Conservation (phyloP, 2,113 vertebrate genomes). For the Mesoclemmys tuberculata region DNA sequence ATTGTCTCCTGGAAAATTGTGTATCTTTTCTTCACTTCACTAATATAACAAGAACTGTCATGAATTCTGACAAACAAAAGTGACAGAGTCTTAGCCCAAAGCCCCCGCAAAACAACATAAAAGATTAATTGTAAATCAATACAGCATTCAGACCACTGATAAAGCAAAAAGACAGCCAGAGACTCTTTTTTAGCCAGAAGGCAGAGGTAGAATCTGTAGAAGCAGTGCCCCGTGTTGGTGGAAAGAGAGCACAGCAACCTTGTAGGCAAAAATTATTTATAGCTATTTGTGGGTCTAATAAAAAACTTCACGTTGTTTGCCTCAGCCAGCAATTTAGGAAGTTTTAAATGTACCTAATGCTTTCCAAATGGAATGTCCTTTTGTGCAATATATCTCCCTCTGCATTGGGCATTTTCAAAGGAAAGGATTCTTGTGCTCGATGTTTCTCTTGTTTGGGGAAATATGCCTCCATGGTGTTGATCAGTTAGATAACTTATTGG, state of each 20-base stretch:
- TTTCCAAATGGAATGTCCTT: accelerated
- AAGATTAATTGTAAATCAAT: slow-evolving; percentile 48
- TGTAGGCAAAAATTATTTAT: not conserved
- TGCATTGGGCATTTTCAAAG: not conserved
- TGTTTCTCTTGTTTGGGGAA: not conserved
- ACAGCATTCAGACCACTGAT: not conserved
- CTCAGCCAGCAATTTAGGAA: accelerated
- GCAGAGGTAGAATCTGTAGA: not conserved
- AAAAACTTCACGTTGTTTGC: accelerated
- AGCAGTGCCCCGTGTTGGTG: slow-evolving; percentile 2
- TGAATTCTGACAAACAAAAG: not conserved
- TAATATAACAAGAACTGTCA: not conserved
- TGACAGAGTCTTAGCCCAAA: slow-evolving; percentile 34
- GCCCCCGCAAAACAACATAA: not conserved
- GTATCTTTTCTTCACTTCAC: not conserved
- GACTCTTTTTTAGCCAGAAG: not conserved
- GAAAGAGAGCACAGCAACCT: not conserved
- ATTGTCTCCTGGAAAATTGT: not conserved
- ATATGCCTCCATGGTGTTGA: accelerated
- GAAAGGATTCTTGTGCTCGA: accelerated
- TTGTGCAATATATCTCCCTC: accelerated
- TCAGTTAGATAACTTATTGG: accelerated
- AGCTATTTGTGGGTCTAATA: not conserved
- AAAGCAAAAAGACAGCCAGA: not conserved
- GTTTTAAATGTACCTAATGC: accelerated